Evolutionary conservation across 2,888 invertebrate species (phyloP).

Genomic region (Macrostomum cliftonense): DNA sequence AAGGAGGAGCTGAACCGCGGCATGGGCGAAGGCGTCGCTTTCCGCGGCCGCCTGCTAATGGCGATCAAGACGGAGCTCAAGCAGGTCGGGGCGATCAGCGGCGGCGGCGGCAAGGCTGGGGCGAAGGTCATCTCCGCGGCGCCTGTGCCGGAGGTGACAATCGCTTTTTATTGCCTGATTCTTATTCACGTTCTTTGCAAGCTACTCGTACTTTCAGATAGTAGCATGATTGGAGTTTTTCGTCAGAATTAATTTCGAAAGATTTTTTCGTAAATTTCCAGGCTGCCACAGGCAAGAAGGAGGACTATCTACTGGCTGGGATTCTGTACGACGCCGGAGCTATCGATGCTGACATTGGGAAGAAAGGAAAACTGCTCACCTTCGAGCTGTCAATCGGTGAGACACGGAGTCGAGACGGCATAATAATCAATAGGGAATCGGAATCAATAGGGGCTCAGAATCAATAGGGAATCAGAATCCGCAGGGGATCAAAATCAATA

Average conservation of each 20-base stretch:
- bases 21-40: constrained; percentile 18
- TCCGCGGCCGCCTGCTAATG: constrained; percentile 17
- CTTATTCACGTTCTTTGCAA: not conserved
- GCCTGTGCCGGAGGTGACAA: constrained; percentile 9
- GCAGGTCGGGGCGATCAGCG: not conserved
- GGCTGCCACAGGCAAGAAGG: constrained; percentile 54
- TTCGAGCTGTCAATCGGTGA: constrained; percentile 62
- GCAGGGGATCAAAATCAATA: too few species aligned
- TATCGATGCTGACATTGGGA: constrained; percentile 61
- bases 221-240: not conserved
- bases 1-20: constrained; percentile 17
- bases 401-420: too few species aligned
- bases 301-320: constrained; percentile 65
- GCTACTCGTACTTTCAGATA: not conserved
- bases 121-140: not conserved
- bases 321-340: constrained; percentile 63
- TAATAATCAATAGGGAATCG: too few species aligned
- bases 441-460: too few species aligned
- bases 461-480: too few species aligned
- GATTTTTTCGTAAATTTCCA: too few species aligned
- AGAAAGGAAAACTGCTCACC: constrained; percentile 51
- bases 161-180: not conserved
- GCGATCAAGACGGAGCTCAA: constrained; percentile 15
- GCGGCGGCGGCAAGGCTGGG: constrained; percentile 4
- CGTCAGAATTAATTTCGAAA: too few species aligned